Evolutionary conservation across 2,113 vertebrate species (phyloP).

Genomic region (Orcinus orca): DNA sequence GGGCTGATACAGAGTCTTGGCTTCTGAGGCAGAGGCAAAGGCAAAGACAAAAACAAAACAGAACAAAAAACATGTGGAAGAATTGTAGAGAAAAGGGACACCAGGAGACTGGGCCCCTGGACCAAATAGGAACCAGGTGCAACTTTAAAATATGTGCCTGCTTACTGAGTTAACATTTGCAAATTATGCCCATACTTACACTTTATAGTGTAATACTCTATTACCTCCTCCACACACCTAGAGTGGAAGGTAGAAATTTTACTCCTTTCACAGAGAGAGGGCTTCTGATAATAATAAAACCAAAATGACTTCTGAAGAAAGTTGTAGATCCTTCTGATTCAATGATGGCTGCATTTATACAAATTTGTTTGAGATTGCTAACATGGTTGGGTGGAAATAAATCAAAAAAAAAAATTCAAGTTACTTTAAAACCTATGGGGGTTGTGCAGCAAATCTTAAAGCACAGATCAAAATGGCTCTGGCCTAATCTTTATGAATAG

Average conservation of each 20-base stretch:
- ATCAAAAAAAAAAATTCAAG: background rate
- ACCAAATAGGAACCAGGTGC: slow-evolving; percentile 47
- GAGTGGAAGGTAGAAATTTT: background rate
- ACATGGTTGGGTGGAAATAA: background rate
- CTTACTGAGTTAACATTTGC: background rate
- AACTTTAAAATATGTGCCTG: background rate
- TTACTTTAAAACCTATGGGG: background rate
- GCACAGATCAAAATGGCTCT: background rate
- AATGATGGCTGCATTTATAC: background rate
- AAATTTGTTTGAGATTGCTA: background rate
- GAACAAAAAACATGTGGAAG: background rate
- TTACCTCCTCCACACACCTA: background rate
- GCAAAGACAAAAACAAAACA: background rate
- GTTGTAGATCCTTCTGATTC: background rate
- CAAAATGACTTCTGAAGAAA: background rate
- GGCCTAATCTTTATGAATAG: background rate
- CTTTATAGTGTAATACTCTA: background rate
- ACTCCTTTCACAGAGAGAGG: background rate
- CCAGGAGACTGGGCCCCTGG: background rate
- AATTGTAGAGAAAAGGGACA: background rate
- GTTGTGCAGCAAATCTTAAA: background rate
- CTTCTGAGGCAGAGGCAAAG: slow-evolving; percentile 4
- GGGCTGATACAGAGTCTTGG: background rate
- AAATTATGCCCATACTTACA: background rate
- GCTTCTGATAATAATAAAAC: background rate